Evolutionary conservation across 2,113 vertebrate species (phyloP), one percentile per base, ranked within the genome.

Genomic region (Galeopterus variegatus): DNA sequence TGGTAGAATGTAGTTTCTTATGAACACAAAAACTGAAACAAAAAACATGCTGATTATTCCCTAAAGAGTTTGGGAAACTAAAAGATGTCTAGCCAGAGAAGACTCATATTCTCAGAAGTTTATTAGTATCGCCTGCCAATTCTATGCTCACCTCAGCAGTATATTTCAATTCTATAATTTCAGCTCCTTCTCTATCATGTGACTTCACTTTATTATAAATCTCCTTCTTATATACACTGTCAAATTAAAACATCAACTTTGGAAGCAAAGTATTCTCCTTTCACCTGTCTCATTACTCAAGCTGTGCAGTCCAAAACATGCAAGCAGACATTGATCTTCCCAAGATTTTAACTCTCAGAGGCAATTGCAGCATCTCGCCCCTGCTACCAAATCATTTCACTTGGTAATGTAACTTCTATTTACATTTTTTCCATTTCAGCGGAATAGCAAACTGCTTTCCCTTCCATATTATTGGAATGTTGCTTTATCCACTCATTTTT

Each of bases 121-220:
- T 64, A 41, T 79, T 89, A 56, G 28, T 7, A 56, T 72, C 56
- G 4, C 19, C 31, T 93, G 56, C 17, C 36, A 52, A 52, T 70
- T 9, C 8, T 24, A 19, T 56, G 41, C 15, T 45, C 7, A n/a
- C 2, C 33, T 41, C 3, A 6, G 3, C 8, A 77, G 50, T 70
- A 23, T 26, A 56, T 56, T 93, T 88, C 36, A 91, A 64, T 41
- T 84, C 58, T 69, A 31, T 41, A 90, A 76, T 77, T 88, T 69
- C 31, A 19, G 89, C 8, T 91, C 24, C 56, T 88, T 79, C 31
- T 88, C 31, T 75, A 54, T 31, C 4, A 88, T 56, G 3, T 12
- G 23, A 12, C 70, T 65, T 97, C 19, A 19, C 41, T 90, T 96
- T 84, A 81, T 85, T 60, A 60, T 56, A 83, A 84, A 81, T 94